These are phyloP conservation scores for Vulpes lagopus DNA, from an alignment of 2,113 vertebrate species.

Conservation along the genomic window DNA sequence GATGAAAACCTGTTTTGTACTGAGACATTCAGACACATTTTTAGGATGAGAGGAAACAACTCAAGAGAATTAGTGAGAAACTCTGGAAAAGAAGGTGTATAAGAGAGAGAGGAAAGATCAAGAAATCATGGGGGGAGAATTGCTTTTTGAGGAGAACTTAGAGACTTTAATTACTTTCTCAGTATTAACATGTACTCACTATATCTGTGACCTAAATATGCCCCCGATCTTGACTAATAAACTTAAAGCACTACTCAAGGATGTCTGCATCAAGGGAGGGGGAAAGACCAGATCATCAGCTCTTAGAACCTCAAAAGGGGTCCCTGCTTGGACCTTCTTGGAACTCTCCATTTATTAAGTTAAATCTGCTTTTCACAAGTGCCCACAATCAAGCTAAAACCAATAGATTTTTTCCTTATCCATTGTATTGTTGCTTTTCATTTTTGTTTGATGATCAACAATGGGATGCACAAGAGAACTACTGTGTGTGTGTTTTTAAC, in stretches of 20 bases:
- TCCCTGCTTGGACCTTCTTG: neutral
- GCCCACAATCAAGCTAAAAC: neutral
- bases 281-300: neutral
- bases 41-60: constrained; percentile 24
- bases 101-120: constrained; percentile 1
- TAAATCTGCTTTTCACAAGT: neutral
- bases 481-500: neutral
- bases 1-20: neutral
- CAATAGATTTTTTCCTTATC: neutral
- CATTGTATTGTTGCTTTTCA: neutral
- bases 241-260: neutral
- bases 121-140: neutral
- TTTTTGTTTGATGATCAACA: neutral
- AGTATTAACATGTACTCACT: neutral
- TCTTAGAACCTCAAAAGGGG: rapidly evolving
- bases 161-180: neutral
- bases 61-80: constrained; percentile 32
- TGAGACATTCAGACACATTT: neutral
- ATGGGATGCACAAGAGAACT: neutral
- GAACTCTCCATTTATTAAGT: neutral
- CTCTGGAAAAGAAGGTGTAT: neutral
- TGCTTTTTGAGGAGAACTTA: neutral
- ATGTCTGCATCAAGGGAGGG: neutral
- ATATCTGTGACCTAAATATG: neutral
- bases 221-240: neutral